Evolutionary conservation across 2,888 invertebrate genomes (phyloP), one percentile per base, ranked within the genome.

Genomic region (Ferrisia virgata): DNA sequence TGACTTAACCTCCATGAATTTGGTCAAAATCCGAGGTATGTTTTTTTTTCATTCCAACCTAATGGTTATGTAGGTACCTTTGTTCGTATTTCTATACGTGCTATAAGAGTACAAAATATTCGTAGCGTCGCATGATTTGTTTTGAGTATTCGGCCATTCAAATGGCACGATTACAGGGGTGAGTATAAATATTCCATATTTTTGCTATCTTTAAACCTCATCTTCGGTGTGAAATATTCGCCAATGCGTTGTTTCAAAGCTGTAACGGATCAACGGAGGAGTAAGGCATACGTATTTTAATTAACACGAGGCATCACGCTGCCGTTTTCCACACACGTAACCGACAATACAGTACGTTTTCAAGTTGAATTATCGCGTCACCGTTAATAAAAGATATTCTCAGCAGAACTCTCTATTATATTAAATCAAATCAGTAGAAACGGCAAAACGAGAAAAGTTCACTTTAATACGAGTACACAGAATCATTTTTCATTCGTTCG

Each of bases 251-350:
- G 28, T 64, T 28, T 64, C 13, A 9, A 11, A 6, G 22, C 8
- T 18, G 9, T 11, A n/a, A 15, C 28, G 31, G 33, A 36, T 76
- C 36, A 36, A 33, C 36, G 18, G 18, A 31, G n/a, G n/a, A n/a
- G n/a, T n/a, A 76, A 76, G 72, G 36, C n/a, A n/a, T n/a, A n/a
- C n/a, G 18, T 36, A 76, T 76, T 36, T 76, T 76, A 76, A 76
- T 76, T 76, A 76, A 76, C 72, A 76, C 72, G 18, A 76, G 6
- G 72, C 13, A 31, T 28, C 36, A 13, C 15, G 25, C 58, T n/a
- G 47, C 53, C 53, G 18, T 18, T 1, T 15, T 18, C 18, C 18
- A 47, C 2, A 47, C 47, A 3, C 5, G 47, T 18, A 47, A 8
- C 43, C 15, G 15, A 64, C 39, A 39, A 8, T 39, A 28, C 28